phyloP scores from a whole-genome alignment of 2,797 vertebrate genomes.

The Danio jaintianensis region DNA sequence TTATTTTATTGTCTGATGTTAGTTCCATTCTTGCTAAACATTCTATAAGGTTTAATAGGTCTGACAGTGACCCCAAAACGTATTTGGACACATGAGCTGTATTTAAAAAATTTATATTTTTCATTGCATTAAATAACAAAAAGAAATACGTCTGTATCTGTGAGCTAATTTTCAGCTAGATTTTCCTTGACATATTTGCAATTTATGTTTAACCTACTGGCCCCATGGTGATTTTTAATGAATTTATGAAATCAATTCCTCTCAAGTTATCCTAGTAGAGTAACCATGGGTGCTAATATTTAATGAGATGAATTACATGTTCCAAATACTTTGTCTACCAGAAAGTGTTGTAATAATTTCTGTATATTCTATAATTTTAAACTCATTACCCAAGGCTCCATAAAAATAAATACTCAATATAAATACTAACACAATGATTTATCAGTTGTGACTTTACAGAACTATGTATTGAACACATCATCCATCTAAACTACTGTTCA shows the following conservation, averaged over 20 bases:
- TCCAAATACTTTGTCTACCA: background rate
- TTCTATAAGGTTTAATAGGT: no score
- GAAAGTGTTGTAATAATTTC: background rate
- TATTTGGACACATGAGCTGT: background rate
- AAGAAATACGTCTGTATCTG: background rate
- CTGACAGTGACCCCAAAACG: no score
- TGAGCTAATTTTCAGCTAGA: background rate
- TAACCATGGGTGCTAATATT: conserved; percentile 9
- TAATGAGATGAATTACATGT: conserved; percentile 1
- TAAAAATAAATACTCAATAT: background rate
- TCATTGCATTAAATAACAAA: background rate
- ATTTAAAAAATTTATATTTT: background rate
- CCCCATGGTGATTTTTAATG: background rate
- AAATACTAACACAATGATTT: no score
- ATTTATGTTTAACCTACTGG: conserved; percentile 7
- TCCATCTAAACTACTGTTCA: no score
- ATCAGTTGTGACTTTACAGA: no score
- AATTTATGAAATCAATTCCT: background rate
- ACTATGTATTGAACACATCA: no score
- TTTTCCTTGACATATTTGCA: background rate
- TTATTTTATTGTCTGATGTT: no score
- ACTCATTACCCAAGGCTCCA: background rate
- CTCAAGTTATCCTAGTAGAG: background rate
- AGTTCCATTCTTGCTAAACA: background rate
- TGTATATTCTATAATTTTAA: background rate